A percentile compares a stretch with the other conserved stretches of the same genome.
Evolutionary conservation across 2,113 vertebrate species (phyloP).

Genomic region (Xyrauchen texanus): DNA sequence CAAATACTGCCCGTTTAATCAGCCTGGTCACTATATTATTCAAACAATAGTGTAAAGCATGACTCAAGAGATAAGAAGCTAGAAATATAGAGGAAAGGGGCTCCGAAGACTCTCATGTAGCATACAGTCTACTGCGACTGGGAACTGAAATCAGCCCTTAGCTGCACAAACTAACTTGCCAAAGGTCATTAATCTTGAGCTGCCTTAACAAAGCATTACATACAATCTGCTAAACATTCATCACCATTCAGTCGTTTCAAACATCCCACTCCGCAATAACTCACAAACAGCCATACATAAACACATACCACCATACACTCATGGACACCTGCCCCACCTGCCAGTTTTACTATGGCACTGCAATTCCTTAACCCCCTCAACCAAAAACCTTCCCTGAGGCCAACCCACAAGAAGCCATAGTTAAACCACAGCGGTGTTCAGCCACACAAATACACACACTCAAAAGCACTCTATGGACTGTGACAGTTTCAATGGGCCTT

Average conservation of each 20-base stretch:
- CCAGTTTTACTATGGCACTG: slow-evolving; percentile 59
- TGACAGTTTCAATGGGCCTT: slow-evolving; percentile 32
- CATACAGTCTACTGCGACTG: neutral
- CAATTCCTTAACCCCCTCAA: slow-evolving; percentile 27
- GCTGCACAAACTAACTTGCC: neutral
- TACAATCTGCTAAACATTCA: slow-evolving; percentile 2
- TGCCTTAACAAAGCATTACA: slow-evolving; percentile 22
- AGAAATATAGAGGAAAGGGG: no score
- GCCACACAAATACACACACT: neutral
- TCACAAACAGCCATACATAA: slow-evolving; percentile 20
- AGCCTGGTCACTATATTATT: no score
- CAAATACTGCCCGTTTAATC: no score
- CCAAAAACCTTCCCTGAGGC: slow-evolving; percentile 41
- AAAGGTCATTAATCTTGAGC: slow-evolving; percentile 17
- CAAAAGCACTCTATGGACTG: neutral
- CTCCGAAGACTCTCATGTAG: neutral
- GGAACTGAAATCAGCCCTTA: neutral
- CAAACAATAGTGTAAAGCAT: no score
- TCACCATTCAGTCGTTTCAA: slow-evolving; percentile 29
- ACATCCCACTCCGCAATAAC: slow-evolving; percentile 1
- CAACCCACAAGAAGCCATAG: slow-evolving; percentile 51
- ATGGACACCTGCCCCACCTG: slow-evolving; percentile 60
- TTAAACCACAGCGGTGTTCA: slow-evolving; percentile 62
- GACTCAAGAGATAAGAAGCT: no score
- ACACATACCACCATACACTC: neutral